These are phyloP conservation scores for Rhamnusium bicolor DNA, from an alignment of 2,888 invertebrate genomes.

Conservation along the genomic window DNA sequence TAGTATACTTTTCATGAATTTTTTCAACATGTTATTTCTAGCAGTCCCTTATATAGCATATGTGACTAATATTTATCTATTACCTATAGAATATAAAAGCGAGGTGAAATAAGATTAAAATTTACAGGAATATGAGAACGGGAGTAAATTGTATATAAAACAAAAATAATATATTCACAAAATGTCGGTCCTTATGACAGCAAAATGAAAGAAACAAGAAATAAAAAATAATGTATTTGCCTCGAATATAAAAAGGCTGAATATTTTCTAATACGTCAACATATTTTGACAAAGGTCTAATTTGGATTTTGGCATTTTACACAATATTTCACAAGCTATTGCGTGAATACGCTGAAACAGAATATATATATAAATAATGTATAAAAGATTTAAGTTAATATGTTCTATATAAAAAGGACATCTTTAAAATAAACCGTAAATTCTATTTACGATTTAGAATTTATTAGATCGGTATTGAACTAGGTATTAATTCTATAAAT, in stretches of 20 bases:
- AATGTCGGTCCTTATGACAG: background rate
- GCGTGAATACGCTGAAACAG: background rate
- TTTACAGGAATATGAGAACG: background rate
- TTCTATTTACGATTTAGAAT: too few species aligned
- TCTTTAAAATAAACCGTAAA: too few species aligned
- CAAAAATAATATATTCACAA: background rate
- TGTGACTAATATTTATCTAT: background rate
- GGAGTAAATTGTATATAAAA: background rate
- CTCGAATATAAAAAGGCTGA: constrained; percentile 5
- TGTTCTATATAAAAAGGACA: too few species aligned
- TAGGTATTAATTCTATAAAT: too few species aligned
- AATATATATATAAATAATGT: background rate
- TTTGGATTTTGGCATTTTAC: constrained; percentile 11
- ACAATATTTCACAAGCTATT: constrained; percentile 4
- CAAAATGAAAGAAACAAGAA: background rate
- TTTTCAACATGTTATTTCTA: too few species aligned
- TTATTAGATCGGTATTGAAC: too few species aligned
- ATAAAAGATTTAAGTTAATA: background rate
- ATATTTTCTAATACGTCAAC: constrained; percentile 16
- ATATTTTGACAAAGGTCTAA: constrained; percentile 13
- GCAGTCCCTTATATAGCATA: too few species aligned
- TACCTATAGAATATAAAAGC: background rate
- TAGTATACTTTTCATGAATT: too few species aligned
- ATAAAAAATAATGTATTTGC: constrained; percentile 6
- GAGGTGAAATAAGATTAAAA: constrained; percentile 10